Percentiles rank a stretch among this genome's conserved stretches.
These are phyloP conservation scores for Perognathus longimembris DNA, from an alignment of 2,113 vertebrate genomes.

Conservation along the genomic window DNA sequence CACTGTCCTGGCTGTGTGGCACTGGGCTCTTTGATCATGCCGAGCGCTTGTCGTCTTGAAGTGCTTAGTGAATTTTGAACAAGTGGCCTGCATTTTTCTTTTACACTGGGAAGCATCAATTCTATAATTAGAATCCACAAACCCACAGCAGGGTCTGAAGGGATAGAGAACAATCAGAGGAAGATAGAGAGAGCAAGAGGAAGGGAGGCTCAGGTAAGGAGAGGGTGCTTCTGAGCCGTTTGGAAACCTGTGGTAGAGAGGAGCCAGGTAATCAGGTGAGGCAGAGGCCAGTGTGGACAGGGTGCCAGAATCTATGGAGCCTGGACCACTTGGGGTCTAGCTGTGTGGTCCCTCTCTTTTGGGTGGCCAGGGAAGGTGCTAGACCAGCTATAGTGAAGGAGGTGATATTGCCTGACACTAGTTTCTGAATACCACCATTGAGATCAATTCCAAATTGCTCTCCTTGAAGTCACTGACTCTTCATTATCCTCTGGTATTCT, in stretches of 20 bases:
- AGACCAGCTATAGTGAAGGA: neutral
- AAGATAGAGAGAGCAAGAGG: neutral
- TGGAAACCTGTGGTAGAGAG: neutral
- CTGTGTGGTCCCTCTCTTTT: neutral
- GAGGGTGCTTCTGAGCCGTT: neutral
- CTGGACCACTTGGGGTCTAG: neutral
- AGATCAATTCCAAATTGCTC: neutral
- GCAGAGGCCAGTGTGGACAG: neutral
- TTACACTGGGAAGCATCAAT: neutral
- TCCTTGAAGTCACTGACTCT: neutral
- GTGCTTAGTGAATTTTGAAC: neutral
- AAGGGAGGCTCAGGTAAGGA: neutral
- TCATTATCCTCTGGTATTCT: neutral
- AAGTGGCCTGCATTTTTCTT: neutral
- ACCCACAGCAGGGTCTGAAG: neutral
- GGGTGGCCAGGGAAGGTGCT: neutral
- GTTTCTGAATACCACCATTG: neutral
- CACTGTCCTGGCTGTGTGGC: neutral
- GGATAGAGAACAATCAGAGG: neutral
- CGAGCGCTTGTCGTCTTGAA: neutral
- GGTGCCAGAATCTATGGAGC: neutral
- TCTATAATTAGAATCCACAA: slow-evolving; percentile 5
- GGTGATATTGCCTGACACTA: neutral
- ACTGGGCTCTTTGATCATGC: neutral
- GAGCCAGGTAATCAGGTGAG: neutral